These are phyloP conservation scores for Acronicta psi DNA, from an alignment of 2,888 invertebrate species.

Conservation along the genomic window DNA sequence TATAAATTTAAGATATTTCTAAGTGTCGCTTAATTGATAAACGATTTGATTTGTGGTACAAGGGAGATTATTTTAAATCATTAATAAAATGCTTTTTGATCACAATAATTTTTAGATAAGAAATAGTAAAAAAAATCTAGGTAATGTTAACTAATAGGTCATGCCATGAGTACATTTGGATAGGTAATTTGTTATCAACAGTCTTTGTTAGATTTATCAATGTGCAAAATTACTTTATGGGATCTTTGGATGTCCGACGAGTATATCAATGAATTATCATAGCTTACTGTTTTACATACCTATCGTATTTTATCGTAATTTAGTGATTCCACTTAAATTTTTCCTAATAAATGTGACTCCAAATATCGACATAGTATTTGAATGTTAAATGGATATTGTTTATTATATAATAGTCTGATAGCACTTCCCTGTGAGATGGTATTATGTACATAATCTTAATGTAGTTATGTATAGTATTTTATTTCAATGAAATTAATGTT, in stretches of 20 bases:
- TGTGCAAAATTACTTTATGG: conserved; percentile 80
- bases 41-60: conserved; percentile 79
- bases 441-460: conserved; percentile 88
- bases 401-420: conserved; percentile 82
- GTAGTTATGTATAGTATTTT: conserved; percentile 89
- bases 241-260: conserved; percentile 79
- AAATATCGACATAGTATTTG: conserved; percentile 85
- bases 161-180: conserved; percentile 74
- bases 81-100: conserved; percentile 83
- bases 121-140: conserved; percentile 75
- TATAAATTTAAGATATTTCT: conserved; percentile 66
- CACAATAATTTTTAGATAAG: conserved; percentile 75
- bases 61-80: conserved; percentile 83
- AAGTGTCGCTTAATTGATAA: conserved; percentile 78
- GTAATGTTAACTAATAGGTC: conserved; percentile 78
- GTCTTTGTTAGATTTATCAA: conserved; percentile 83
- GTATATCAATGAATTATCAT: conserved; percentile 80
- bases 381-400: conserved; percentile 86
- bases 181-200: conserved; percentile 83
- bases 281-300: conserved; percentile 83
- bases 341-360: conserved; percentile 81
- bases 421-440: conserved; percentile 83
- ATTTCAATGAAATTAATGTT: conserved; percentile 89
- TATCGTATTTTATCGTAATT: conserved; percentile 77
- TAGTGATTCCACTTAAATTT: conserved; percentile 80